Conservation (phyloP, 1,140 invertebrate species). For the Archivesica marissinica region DNA sequence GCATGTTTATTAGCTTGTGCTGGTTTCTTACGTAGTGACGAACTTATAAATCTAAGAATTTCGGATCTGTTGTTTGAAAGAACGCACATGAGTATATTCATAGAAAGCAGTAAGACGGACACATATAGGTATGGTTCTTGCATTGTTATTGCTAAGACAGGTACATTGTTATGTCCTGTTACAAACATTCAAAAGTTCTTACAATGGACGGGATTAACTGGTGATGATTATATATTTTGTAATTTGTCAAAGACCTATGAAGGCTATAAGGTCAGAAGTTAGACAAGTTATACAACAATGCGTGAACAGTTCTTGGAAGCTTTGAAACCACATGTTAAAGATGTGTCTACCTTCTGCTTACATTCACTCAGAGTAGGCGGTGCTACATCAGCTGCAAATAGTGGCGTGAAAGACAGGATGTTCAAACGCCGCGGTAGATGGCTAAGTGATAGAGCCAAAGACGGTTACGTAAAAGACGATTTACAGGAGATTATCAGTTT, state of each 20-base stretch:
- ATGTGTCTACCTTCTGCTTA: conserved; percentile 4
- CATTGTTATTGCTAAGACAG: conserved; percentile 42
- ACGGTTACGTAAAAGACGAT: no score
- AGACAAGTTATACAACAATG: conserved; percentile 17
- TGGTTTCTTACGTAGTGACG: conserved; percentile 29
- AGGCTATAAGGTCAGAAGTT: neutral
- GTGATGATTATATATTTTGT: neutral
- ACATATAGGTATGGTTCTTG: conserved; percentile 32
- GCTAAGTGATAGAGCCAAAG: no score
- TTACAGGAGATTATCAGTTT: no score
- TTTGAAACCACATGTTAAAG: conserved; percentile 8
- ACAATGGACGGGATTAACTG: neutral
- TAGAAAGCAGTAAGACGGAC: conserved; percentile 44
- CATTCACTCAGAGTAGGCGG: conserved; percentile 40
- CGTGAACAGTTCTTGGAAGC: neutral
- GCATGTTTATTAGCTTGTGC: conserved; percentile 17
- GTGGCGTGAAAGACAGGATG: no score
- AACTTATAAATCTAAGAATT: conserved; percentile 12
- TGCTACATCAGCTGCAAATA: conserved; percentile 22
- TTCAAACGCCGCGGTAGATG: no score
- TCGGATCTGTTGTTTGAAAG: neutral
- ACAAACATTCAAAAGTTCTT: conserved; percentile 9
- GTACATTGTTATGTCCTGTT: conserved; percentile 31
- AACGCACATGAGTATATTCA: conserved; percentile 14
- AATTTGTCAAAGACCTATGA: neutral